A percentile compares a stretch with the other conserved stretches of the same genome.
Evolutionary conservation across 1,140 invertebrate genomes (phyloP).

Genomic region (Panonychus citri): DNA sequence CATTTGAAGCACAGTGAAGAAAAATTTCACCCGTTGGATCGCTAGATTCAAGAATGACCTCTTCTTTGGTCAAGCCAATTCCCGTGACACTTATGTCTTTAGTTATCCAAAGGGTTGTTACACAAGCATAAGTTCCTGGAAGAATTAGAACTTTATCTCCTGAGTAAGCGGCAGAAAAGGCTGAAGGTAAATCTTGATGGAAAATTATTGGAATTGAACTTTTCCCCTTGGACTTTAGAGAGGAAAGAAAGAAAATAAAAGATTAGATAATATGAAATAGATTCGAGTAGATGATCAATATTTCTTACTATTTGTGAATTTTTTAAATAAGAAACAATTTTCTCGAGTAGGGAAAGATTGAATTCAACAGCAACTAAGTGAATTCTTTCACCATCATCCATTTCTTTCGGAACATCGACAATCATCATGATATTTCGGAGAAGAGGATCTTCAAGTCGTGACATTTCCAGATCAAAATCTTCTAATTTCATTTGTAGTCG

Average conservation of each 20-base stretch:
- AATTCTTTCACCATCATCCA: too few species aligned
- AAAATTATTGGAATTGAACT: background rate
- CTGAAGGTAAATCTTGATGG: conserved; percentile 2
- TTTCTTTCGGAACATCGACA: background rate
- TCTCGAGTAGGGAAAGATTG: background rate
- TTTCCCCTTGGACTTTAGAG: too few species aligned
- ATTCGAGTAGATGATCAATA: background rate
- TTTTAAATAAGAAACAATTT: background rate
- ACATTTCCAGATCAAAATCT: conserved; percentile 13
- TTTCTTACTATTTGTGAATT: background rate
- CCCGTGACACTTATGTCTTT: conserved; percentile 9
- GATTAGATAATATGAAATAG: too few species aligned
- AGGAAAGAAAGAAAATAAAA: too few species aligned
- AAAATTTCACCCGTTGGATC: conserved; percentile 13
- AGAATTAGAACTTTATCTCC: conserved; percentile 13
- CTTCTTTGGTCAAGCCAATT: background rate
- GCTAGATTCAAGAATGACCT: conserved; percentile 8
- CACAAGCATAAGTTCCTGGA: conserved; percentile 11
- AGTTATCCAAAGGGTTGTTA: conserved; percentile 12
- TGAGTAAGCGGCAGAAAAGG: too few species aligned
- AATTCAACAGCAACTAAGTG: background rate
- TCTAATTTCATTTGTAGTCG: conserved; percentile 9
- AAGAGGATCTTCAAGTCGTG: conserved; percentile 14
- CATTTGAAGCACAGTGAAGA: conserved; percentile 6
- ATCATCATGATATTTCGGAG: conserved; percentile 3